These are phyloP conservation scores for Tetrax tetrax DNA, from an alignment of 2,113 vertebrate genomes.

Conservation along the genomic window DNA sequence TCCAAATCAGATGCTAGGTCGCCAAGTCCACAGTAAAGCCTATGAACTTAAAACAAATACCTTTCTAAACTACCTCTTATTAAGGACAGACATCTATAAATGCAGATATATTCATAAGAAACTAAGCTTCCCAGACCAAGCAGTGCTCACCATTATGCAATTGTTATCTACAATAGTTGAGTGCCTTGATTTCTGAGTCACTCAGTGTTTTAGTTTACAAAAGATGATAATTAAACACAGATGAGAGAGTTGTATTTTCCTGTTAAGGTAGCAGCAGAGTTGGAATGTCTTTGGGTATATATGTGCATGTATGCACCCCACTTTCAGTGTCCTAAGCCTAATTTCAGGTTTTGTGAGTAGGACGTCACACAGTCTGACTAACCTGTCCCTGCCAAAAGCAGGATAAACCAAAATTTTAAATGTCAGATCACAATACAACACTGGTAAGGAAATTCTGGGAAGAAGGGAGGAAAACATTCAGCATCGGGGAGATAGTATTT, in stretches of 20 bases:
- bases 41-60: neutral
- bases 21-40: neutral
- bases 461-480: neutral
- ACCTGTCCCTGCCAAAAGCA: neutral
- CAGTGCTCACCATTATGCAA: neutral
- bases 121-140: neutral
- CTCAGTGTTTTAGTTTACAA: neutral
- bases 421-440: neutral
- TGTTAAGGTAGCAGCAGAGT: neutral
- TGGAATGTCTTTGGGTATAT: neutral
- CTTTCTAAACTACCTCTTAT: neutral
- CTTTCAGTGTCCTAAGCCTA: neutral
- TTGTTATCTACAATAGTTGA: neutral
- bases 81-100: neutral
- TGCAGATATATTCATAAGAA: neutral
- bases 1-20: neutral
- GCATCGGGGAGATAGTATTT: neutral
- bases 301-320: rapidly evolving
- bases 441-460: neutral
- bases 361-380: neutral
- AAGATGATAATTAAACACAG: neutral
- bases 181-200: neutral
- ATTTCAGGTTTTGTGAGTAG: neutral
- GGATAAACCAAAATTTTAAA: neutral
- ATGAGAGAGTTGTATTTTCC: neutral